phyloP scores from a whole-genome alignment of 2,113 vertebrate genomes.

The Brevimyrus niger region DNA sequence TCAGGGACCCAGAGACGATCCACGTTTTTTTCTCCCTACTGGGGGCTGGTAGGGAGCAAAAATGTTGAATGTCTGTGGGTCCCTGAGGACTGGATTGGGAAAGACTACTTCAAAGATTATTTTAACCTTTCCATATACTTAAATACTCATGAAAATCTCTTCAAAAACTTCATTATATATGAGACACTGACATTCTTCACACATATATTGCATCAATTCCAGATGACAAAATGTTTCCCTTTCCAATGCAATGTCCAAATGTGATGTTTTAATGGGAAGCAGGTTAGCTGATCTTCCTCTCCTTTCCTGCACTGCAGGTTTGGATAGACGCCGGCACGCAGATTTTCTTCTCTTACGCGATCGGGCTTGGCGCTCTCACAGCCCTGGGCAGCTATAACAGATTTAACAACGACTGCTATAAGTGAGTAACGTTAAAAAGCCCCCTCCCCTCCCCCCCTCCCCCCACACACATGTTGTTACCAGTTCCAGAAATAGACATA shows the following conservation, averaged over 20 bases:
- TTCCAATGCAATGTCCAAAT: background rate
- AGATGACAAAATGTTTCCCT: background rate
- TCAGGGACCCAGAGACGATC: background rate
- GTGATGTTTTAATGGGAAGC: background rate
- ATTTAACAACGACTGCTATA: conserved; percentile 75
- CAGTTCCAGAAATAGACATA: background rate
- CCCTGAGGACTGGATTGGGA: background rate
- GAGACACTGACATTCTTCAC: background rate
- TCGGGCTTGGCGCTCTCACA: conserved; percentile 67
- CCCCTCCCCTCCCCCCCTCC: too few relatives aligned
- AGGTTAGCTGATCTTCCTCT: background rate
- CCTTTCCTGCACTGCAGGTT: conserved; percentile 47
- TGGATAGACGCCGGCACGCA: conserved; percentile 73
- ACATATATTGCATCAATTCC: background rate
- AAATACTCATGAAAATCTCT: background rate
- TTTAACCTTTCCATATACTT: background rate
- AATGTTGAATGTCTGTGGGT: background rate
- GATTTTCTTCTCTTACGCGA: conserved; percentile 73
- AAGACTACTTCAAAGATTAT: background rate
- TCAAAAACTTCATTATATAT: background rate
- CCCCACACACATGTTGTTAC: background rate
- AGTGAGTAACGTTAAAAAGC: conserved; percentile 40
- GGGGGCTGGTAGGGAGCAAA: background rate
- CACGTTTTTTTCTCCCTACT: background rate
- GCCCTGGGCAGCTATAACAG: conserved; percentile 72